Percentiles rank a stretch among this genome's conserved stretches.
Conservation (phyloP, 1,140 invertebrate species). For the Coboldia fuscipes region DNA sequence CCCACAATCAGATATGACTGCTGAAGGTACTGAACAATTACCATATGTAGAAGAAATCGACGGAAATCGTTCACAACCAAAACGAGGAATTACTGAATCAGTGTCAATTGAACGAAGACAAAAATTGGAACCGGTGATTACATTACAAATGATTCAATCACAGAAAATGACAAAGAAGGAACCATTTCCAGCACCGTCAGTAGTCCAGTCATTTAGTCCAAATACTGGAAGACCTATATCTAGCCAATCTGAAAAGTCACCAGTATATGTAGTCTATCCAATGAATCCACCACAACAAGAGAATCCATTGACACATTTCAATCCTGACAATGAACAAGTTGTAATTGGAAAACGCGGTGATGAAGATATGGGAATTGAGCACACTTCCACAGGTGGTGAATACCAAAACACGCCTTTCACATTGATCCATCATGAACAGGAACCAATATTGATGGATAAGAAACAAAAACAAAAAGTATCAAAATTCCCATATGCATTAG, state of each 20-base stretch:
- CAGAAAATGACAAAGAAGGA: conserved; percentile 12
- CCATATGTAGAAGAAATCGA: too few relatives aligned
- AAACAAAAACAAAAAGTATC: conserved; percentile 21
- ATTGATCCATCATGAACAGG: conserved; percentile 23
- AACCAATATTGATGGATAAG: conserved; percentile 21
- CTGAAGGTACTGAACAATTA: too few relatives aligned
- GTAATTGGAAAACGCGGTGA: conserved; percentile 31
- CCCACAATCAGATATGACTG: too few relatives aligned
- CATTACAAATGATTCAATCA: conserved; percentile 40
- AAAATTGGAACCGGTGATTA: conserved; percentile 25
- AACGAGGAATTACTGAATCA: not conserved
- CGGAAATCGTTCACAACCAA: too few relatives aligned
- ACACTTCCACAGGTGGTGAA: conserved; percentile 8
- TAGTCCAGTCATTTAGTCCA: conserved; percentile 11
- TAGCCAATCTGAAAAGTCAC: conserved; percentile 19
- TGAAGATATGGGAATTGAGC: conserved; percentile 22
- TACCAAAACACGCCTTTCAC: conserved; percentile 19
- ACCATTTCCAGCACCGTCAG: not conserved
- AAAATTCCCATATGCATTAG: conserved; percentile 36
- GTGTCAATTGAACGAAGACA: conserved; percentile 6
- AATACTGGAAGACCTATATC: conserved; percentile 11
- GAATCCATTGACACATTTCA: not conserved
- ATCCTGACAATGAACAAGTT: conserved; percentile 16
- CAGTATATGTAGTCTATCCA: conserved; percentile 41
- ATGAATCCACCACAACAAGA: conserved; percentile 13